Base-by-base conservation (phyloP, 2,113 vertebrate genomes). In the Odobenus rosmarus region DNA sequence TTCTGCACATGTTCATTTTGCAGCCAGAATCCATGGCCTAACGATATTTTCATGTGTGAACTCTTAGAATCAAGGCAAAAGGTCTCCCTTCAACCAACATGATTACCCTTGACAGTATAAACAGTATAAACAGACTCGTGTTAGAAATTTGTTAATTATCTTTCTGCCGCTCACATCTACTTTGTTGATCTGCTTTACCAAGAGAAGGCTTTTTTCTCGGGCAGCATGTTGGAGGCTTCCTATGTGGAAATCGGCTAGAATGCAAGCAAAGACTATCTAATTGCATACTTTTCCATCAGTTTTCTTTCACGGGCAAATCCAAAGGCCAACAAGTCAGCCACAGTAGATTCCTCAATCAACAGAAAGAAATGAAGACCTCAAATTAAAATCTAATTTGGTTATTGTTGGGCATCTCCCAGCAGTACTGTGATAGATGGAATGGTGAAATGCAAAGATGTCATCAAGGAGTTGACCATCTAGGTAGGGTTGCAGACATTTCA, bases 101-200 rank as follows among this genome's bases (percentile, higher is more conserved):
- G 88, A 88, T 94, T 92, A 84, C 28, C n/a, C 74, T 92, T 77
- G 69, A 98, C 57, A 88, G 87, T 77, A 90, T 39, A 39, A 39
- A 83, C 2, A 21, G 5, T 90, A 53, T 96, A 94, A 96, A 95
- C 74, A 95, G 64, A 94, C 24, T 89, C 53, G 28, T n/a, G 28
- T 87, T 28, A 89, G 72, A 97, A 86, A 95, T 87, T 76, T 74
- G 88, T 79, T 92, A 92, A 93, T 96, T 96, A 88, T 90, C 79
- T 87, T 93, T 83, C 76, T 84, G 53, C 57, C 87, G 84, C 39
- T 90, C 57, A 71, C 31, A 71, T 59, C 33, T 11, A 42, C 42
- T 89, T 87, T 80, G 84, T 72, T 77, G 36, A 69, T 93, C 53
- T 86, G 86, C 36, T 61, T 93, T 89, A 87, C 31, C 69, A 76